phyloP scores from a whole-genome alignment of 2,888 invertebrate species.

The Netelia fuscicornis region DNA sequence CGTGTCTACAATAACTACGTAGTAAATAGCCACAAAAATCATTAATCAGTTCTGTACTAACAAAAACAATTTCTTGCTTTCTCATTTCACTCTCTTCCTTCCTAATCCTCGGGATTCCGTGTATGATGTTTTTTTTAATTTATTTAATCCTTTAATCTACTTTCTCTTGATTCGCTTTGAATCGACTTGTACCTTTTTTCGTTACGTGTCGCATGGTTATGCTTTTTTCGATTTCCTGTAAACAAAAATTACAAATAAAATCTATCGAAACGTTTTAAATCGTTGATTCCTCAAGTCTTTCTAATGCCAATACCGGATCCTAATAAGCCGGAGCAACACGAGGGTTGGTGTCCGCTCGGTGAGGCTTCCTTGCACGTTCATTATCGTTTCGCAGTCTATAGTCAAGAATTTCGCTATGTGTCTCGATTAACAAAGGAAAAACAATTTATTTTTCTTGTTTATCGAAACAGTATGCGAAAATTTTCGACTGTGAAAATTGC shows the following conservation, averaged over 20 bases:
- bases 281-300: slow-evolving; percentile 81
- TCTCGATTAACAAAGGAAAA: neutral
- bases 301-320: slow-evolving; percentile 93
- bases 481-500: slow-evolving; percentile 63
- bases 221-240: slow-evolving; percentile 28
- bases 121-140: slow-evolving; percentile 52
- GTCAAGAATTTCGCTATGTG: slow-evolving; percentile 1
- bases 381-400: slow-evolving; percentile 75
- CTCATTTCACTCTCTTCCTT: slow-evolving; percentile 67
- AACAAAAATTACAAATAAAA: slow-evolving; percentile 16
- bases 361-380: slow-evolving; percentile 85
- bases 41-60: slow-evolving; percentile 77
- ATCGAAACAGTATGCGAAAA: slow-evolving; percentile 18
- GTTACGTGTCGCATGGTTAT: slow-evolving; percentile 56
- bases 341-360: slow-evolving; percentile 95
- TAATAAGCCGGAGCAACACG: slow-evolving; percentile 95
- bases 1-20: slow-evolving; percentile 60
- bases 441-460: neutral
- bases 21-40: slow-evolving; percentile 75
- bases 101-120: slow-evolving; percentile 54
- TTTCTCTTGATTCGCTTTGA: slow-evolving; percentile 64
- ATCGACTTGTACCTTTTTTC: slow-evolving; percentile 46
- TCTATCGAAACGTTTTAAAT: slow-evolving; percentile 56
- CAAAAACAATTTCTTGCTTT: slow-evolving; percentile 68
- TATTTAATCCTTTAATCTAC: slow-evolving; percentile 12